Evolutionary conservation across 2,888 invertebrate species (phyloP).

Genomic region (Drepanosiphum platanoidis): DNA sequence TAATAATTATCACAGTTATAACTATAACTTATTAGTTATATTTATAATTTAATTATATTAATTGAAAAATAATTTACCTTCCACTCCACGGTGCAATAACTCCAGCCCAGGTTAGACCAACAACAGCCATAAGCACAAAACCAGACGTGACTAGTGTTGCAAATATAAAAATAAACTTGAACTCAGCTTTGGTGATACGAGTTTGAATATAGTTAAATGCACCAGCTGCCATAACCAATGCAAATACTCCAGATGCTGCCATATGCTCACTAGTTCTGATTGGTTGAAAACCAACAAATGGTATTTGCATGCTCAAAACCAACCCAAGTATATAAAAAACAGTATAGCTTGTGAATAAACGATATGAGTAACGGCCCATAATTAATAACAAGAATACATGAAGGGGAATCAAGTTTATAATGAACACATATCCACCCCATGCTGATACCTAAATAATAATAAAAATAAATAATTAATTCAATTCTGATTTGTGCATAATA

Average conservation of each 20-base stretch:
- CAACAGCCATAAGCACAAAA: conserved; percentile 84
- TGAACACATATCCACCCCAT: conserved; percentile 99
- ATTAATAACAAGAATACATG: conserved; percentile 94
- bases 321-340: conserved; percentile 97
- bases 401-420: conserved; percentile 97
- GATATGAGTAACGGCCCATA: conserved; percentile 94
- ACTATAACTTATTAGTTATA: too few relatives aligned
- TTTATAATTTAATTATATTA: too few relatives aligned
- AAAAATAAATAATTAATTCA: conserved; percentile 16
- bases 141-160: conserved; percentile 81
- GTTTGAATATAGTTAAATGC: conserved; percentile 87
- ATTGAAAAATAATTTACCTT: conserved; percentile 69
- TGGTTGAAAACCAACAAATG: conserved; percentile 97
- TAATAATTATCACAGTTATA: too few relatives aligned
- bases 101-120: conserved; percentile 90
- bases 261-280: conserved; percentile 99
- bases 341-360: conserved; percentile 93
- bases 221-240: conserved; percentile 88
- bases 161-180: conserved; percentile 85
- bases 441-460: conserved; percentile 82
- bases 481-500: background rate
- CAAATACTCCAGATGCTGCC: conserved; percentile 99
- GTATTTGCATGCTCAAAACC: conserved; percentile 96
- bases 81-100: conserved; percentile 97
- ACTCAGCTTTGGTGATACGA: conserved; percentile 86